phyloP scores from a whole-genome alignment of 2,797 vertebrate genomes.

The Hafferia zeledoni region DNA sequence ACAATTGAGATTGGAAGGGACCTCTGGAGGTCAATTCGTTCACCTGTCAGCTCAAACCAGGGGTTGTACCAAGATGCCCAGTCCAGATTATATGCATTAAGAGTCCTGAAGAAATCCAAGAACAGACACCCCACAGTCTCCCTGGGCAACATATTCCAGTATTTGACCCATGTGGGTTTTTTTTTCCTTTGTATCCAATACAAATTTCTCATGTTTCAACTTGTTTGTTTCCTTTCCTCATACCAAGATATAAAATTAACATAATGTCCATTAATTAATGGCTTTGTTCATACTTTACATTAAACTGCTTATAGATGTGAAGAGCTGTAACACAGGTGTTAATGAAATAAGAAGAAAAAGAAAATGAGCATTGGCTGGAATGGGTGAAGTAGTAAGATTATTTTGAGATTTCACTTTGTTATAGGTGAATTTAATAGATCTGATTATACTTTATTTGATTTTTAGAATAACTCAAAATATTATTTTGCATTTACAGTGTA shows the following conservation, averaged over 20 bases:
- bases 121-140: not conserved
- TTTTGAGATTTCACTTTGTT: not conserved
- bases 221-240: not conserved
- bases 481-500: not conserved
- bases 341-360: not conserved
- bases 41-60: not conserved
- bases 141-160: not conserved
- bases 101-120: not conserved
- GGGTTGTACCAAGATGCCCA: not conserved
- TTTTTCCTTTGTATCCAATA: not conserved
- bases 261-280: not conserved
- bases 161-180: not conserved
- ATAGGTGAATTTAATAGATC: not conserved
- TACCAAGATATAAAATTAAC: not conserved
- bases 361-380: not conserved
- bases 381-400: not conserved
- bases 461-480: not conserved
- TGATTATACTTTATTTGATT: not conserved
- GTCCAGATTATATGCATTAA: not conserved
- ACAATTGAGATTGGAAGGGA: not conserved
- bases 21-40: not conserved
- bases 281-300: not conserved
- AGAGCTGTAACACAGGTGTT: not conserved
- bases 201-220: not conserved
- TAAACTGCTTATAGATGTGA: not conserved